phyloP scores from a whole-genome alignment of 2,113 vertebrate species.

The Vulpes lagopus region DNA sequence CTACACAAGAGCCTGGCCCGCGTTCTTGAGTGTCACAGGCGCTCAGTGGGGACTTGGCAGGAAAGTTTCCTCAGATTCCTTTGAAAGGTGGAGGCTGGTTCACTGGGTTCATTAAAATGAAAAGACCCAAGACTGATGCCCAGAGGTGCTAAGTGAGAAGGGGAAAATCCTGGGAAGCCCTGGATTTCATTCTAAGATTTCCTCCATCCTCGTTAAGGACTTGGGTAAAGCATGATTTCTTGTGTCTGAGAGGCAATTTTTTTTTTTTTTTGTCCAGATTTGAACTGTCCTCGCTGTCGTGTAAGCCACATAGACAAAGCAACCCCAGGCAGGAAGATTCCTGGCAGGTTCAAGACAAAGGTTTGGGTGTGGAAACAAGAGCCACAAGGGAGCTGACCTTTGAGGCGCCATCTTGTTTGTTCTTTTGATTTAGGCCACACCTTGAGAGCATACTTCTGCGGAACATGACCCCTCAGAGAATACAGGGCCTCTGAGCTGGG shows the following conservation, averaged over 20 bases:
- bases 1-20: conserved; percentile 84
- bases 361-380: neutral
- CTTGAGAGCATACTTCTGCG: neutral
- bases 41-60: conserved; percentile 69
- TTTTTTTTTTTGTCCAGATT: neutral
- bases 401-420: neutral
- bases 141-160: neutral
- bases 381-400: neutral
- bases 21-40: conserved; percentile 80
- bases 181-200: neutral
- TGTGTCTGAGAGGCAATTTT: neutral
- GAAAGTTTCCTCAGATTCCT: conserved; percentile 41
- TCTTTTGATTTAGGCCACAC: neutral
- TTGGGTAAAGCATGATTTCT: neutral
- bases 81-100: conserved; percentile 59
- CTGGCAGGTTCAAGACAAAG: neutral
- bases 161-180: neutral
- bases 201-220: neutral
- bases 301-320: neutral
- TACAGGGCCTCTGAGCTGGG: neutral
- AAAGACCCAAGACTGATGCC: neutral
- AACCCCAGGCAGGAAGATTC: neutral
- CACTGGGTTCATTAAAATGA: conserved; percentile 61
- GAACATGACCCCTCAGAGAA: neutral
- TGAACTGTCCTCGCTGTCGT: neutral